These are phyloP conservation scores for Amniataba percoides DNA, from an alignment of 2,797 vertebrate species.

Conservation along the genomic window DNA sequence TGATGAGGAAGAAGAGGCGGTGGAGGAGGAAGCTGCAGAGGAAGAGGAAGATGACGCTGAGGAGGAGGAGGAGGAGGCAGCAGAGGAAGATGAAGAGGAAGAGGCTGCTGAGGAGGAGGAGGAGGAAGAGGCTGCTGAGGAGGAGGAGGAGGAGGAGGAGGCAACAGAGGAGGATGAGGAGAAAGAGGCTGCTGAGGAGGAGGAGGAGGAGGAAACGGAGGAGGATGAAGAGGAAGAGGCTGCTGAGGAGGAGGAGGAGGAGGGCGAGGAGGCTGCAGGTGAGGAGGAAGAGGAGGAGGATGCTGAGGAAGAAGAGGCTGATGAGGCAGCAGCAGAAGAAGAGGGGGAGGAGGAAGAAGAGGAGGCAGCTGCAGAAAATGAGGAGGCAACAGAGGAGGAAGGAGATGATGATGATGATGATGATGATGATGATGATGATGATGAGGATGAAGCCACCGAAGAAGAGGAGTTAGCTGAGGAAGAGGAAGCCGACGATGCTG, in stretches of 20 bases:
- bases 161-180: neutral
- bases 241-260: neutral
- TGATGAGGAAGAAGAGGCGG: neutral
- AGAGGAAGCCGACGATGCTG: constrained; percentile 20
- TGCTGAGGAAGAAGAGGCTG: constrained; percentile 20
- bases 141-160: constrained; percentile 1
- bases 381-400: neutral
- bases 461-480: constrained; percentile 28
- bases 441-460: constrained; percentile 8
- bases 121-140: accelerated
- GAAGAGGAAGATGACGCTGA: constrained; percentile 8
- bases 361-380: neutral
- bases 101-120: neutral
- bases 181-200: neutral
- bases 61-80: neutral
- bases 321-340: neutral
- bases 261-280: neutral
- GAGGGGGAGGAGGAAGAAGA: constrained; percentile 16
- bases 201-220: neutral
- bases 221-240: neutral
- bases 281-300: constrained; percentile 12
- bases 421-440: constrained; percentile 20
- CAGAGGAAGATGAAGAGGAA: neutral
- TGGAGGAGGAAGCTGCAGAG: neutral
- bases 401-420: constrained; percentile 23